These are phyloP conservation scores for Tipula vernalis DNA, from an alignment of 2,888 invertebrate genomes.

Conservation along the genomic window DNA sequence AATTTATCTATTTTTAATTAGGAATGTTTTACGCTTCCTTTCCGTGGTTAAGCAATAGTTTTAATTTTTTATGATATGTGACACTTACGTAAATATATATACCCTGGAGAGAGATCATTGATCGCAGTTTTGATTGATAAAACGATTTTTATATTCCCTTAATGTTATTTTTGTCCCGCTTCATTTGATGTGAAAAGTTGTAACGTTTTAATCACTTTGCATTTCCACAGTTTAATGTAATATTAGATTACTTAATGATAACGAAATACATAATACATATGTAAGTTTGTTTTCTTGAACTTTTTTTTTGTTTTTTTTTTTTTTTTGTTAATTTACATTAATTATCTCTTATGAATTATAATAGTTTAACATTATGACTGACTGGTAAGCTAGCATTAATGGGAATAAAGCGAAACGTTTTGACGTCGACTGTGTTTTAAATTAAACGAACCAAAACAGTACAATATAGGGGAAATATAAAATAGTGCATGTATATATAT, in stretches of 20 bases:
- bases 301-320: background rate
- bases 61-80: background rate
- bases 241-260: background rate
- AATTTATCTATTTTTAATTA: background rate
- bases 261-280: background rate
- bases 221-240: background rate
- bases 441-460: background rate
- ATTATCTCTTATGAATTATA: background rate
- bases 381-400: background rate
- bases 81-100: background rate
- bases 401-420: background rate
- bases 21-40: background rate
- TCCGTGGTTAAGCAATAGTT: background rate
- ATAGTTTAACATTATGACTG: background rate
- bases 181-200: background rate
- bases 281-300: background rate
- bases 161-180: background rate
- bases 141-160: background rate
- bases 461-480: background rate
- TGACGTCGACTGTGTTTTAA: background rate
- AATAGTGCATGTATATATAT: too few species aligned
- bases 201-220: background rate
- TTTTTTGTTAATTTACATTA: background rate
- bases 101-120: background rate
- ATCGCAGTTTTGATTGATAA: background rate